Evolutionary conservation across 2,113 vertebrate species (phyloP), one percentile per base, ranked within the genome.

Genomic region (Stigmatopora argus): DNA sequence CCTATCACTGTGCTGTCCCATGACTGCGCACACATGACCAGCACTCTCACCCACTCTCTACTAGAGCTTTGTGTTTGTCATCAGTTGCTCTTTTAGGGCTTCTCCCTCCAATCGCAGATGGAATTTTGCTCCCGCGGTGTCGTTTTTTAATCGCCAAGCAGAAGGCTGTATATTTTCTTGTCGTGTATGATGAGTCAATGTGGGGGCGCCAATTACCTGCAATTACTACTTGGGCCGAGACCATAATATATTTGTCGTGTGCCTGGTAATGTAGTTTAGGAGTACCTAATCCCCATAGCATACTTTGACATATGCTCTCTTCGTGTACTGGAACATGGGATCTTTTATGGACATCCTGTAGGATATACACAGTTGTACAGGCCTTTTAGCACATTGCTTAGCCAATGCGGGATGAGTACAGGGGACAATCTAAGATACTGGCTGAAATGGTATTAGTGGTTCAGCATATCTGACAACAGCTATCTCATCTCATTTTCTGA

Each of bases 11-110:
- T 74, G 76, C 69, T 79, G 87, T 90, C 90, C 86, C 79, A 90
- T 92, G 90, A 92, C 90, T 83, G 26, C 70, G 72, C 77, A 86
- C 89, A 87, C 89, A 91, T 90, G 90, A 92, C 86, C 79, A 68
- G 70, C 85, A 80, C 66, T 69, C 76, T 31, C 53, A 67, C 72
- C 72, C 34, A 10, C 64, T 64, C 62, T 52, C 73, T 47, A 57
- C 75, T 2, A 65, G 45, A 71, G 67, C 64, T 65, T 63, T 72
- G 69, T 60, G 52, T 75, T 63, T 67, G 57, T 62, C 49, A 62
- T 46, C 31, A 62, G 59, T 67, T 74, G 55, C 64, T 71, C 21
- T 56, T 14, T n/a, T 18, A 3, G 26, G 19, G n/a, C 19, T 61
- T 45, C 59, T 41, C n/a, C 58, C n/a, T 15, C 41, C 59, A 6